These are phyloP conservation scores for Xiphophorus hellerii DNA, from an alignment of 2,113 vertebrate genomes.

Conservation along the genomic window DNA sequence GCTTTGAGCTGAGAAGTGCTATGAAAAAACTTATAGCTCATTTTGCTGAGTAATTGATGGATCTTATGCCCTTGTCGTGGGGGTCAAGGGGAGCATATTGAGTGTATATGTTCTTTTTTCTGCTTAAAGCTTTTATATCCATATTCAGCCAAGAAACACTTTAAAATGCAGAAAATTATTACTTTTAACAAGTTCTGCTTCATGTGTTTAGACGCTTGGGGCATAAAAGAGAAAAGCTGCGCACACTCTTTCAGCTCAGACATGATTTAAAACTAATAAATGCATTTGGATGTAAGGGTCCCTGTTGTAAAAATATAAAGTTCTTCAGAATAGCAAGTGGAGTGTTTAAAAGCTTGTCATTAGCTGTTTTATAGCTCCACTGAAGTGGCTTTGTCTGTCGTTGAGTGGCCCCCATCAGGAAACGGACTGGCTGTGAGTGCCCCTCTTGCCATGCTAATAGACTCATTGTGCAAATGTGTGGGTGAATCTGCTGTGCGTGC, in stretches of 20 bases:
- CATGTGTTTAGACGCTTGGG: neutral
- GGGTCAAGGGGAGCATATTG: too few species aligned
- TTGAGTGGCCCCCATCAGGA: conserved; percentile 25
- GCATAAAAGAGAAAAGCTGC: neutral
- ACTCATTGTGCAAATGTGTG: neutral
- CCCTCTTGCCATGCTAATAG: conserved; percentile 10
- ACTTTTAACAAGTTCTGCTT: neutral
- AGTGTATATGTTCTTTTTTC: neutral
- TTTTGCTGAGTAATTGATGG: neutral
- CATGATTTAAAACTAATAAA: neutral
- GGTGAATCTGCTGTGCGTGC: neutral
- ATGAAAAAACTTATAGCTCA: neutral
- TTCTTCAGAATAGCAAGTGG: conserved; percentile 16
- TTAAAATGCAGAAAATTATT: neutral
- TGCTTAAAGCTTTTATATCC: neutral
- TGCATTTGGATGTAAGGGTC: neutral
- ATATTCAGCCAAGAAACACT: neutral
- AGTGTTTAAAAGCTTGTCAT: conserved; percentile 43
- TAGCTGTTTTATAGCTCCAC: conserved; percentile 9
- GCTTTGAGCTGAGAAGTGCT: neutral
- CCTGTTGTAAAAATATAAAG: neutral
- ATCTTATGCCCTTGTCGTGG: neutral
- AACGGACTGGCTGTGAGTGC: conserved; percentile 29
- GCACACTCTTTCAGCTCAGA: too few species aligned
- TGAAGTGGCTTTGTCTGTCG: conserved; percentile 47